A percentile compares a stretch with the other conserved stretches of the same genome.
Evolutionary conservation across 2,797 vertebrate species (phyloP).

Genomic region (Gymnoscopelus microlampas): DNA sequence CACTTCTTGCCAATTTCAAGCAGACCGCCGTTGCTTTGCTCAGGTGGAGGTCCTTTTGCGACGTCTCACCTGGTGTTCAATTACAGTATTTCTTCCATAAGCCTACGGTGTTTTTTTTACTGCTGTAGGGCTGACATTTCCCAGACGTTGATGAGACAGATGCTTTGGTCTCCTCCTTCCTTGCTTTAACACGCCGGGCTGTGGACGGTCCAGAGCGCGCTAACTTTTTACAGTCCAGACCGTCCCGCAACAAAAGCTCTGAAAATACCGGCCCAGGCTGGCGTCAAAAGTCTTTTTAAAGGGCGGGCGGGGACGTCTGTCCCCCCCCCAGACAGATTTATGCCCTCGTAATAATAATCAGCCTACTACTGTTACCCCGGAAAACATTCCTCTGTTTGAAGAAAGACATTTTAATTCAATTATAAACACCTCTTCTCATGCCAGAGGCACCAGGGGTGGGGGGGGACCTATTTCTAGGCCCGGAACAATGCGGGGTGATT

Average conservation of each 20-base stretch:
- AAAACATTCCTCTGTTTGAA: constrained; percentile 72
- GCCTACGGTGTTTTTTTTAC: not conserved
- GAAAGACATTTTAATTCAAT: constrained; percentile 75
- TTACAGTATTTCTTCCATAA: not conserved
- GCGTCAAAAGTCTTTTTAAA: constrained; percentile 73
- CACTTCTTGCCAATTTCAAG: no score
- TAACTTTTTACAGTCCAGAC: constrained; percentile 55
- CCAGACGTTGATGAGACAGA: constrained; percentile 10
- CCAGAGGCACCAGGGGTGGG: constrained; percentile 26
- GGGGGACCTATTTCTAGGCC: constrained; percentile 53
- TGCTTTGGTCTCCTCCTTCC: constrained; percentile 19
- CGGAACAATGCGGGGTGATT: constrained; percentile 14
- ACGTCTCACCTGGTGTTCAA: not conserved
- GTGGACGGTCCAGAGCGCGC: constrained; percentile 20
- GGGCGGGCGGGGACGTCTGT: constrained; percentile 51
- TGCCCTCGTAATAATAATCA: constrained; percentile 77
- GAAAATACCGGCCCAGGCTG: constrained; percentile 74
- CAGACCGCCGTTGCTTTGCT: no score
- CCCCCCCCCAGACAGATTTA: constrained; percentile 75
- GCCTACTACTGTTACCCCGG: constrained; percentile 74
- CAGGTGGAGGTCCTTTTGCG: no score
- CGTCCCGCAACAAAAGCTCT: constrained; percentile 72
- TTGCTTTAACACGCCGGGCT: constrained; percentile 15
- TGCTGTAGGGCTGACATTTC: not conserved
- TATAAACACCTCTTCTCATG: constrained; percentile 74